Evolutionary conservation across 2,888 invertebrate genomes (phyloP).

Genomic region (Opisthograptis luteolata): DNA sequence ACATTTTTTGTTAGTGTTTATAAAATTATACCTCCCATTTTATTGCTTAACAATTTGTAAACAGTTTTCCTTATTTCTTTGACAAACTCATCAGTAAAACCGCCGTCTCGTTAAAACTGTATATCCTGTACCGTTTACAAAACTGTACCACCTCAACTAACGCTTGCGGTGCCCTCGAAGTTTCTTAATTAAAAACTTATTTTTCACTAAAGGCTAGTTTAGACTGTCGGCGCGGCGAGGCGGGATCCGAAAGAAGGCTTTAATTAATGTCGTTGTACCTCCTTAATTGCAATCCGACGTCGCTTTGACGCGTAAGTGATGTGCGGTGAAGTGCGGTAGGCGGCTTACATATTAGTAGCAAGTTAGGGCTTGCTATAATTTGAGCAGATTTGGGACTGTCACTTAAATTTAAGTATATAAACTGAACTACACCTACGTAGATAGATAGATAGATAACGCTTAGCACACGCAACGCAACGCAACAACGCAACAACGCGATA

Average conservation of each 20-base stretch:
- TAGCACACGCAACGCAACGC: no score
- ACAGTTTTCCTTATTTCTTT: not conserved
- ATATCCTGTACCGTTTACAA: slow-evolving; percentile 20
- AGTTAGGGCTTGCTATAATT: not conserved
- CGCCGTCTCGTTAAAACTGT: slow-evolving; percentile 29
- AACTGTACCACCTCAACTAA: slow-evolving; percentile 23
- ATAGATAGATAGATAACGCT: no score
- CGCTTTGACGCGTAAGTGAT: slow-evolving; percentile 56
- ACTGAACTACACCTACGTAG: no score
- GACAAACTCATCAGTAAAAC: not conserved
- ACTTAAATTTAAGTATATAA: no score
- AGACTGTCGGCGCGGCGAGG: slow-evolving; percentile 44
- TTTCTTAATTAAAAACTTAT: slow-evolving; percentile 74
- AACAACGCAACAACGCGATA: no score
- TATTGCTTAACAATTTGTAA: no score
- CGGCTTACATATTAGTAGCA: not conserved
- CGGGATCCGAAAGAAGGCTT: slow-evolving; percentile 59
- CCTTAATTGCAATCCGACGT: slow-evolving; percentile 71
- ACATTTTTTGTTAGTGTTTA: no score
- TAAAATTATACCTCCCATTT: no score
- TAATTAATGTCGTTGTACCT: slow-evolving; percentile 78
- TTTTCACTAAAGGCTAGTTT: slow-evolving; percentile 71
- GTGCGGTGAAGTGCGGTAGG: not conserved
- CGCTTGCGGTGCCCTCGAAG: slow-evolving; percentile 42
- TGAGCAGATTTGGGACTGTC: not conserved